Base-by-base conservation (phyloP, 2,888 invertebrate genomes). In the Anoncus sp. region DNA sequence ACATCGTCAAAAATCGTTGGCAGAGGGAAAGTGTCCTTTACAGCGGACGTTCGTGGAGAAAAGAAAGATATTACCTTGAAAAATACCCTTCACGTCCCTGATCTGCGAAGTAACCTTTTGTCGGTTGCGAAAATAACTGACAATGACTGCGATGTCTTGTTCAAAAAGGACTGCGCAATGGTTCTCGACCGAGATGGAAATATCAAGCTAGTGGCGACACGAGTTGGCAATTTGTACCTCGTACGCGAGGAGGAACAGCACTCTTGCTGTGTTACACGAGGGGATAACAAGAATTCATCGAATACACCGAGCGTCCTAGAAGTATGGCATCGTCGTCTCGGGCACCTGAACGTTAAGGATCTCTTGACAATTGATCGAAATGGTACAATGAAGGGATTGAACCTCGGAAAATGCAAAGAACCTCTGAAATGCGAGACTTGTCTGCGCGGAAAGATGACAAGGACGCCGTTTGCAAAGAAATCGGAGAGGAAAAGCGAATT, bases 281-380 rank as follows among this genome's bases (percentile, higher is more conserved):
- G 31, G 31, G 7, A 7, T 31, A 10, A 12, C 10, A 2, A 38
- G 10, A 9, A 10, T 2, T 10, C 2, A 2, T 38, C 10, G 5
- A 38, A 2, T 38, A 6, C 38, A 5, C 31, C 31, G 7, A 31
- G 7, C 31, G 31, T 7, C 4, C 3, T 7, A 31, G 7, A 5
- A 7, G 31, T 7, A 5, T 31, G 31, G 31, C 31, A 31, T 31
- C 31, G 31, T 7, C 3, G 7, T 3, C 3, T 31, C 4, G 31
- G 78, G 12, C 81, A 83, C 40, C 62, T 79, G 0, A 82, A 83
- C 24, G 6, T 60, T 3, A 18, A 27, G 7, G 82, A 81, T 74
- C 57, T 83, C 14, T 20, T 59, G 5, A 62, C 79, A 51, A 45
- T 72, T 24, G 16, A 53, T 31, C 53, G 66, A 10, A 65, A 60